A percentile compares a stretch with the other conserved stretches of the same genome.
These are phyloP conservation scores for Tinea trinotella DNA, from an alignment of 2,888 invertebrate species.

Conservation along the genomic window DNA sequence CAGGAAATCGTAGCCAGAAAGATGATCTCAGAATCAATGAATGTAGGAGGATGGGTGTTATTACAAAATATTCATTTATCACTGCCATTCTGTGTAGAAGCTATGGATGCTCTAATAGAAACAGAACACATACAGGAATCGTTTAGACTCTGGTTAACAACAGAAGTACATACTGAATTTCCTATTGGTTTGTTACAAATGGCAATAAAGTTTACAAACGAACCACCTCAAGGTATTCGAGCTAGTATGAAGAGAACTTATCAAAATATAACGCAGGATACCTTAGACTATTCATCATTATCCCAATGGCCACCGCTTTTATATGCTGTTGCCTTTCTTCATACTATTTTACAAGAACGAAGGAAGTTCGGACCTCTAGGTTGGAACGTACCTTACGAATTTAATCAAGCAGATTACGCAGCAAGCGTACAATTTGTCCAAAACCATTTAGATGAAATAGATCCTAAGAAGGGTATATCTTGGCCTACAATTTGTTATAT, in stretches of 20 bases:
- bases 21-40: constrained; percentile 85
- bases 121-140: constrained; percentile 85
- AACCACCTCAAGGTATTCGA: constrained; percentile 95
- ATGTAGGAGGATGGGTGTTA: constrained; percentile 91
- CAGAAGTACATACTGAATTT: constrained; percentile 93
- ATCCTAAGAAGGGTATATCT: constrained; percentile 96
- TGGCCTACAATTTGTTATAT: constrained; percentile 98
- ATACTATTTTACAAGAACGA: constrained; percentile 95
- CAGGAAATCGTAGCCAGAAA: constrained; percentile 90
- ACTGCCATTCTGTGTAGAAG: constrained; percentile 92
- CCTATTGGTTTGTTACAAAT: constrained; percentile 91
- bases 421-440: constrained; percentile 97
- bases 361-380: constrained; percentile 96
- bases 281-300: constrained; percentile 91
- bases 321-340: constrained; percentile 94
- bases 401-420: constrained; percentile 96
- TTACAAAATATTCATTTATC: constrained; percentile 98
- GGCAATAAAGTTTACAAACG: constrained; percentile 97
- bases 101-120: constrained; percentile 90
- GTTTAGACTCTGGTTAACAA: constrained; percentile 95
- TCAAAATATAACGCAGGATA: constrained; percentile 90
- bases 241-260: constrained; percentile 96
- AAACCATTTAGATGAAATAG: constrained; percentile 97
- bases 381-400: constrained; percentile 98
- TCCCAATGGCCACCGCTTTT: constrained; percentile 94